Evolutionary conservation across 2,888 invertebrate species (phyloP), one percentile per base, ranked within the genome.

Genomic region (Mythimna vitellina): DNA sequence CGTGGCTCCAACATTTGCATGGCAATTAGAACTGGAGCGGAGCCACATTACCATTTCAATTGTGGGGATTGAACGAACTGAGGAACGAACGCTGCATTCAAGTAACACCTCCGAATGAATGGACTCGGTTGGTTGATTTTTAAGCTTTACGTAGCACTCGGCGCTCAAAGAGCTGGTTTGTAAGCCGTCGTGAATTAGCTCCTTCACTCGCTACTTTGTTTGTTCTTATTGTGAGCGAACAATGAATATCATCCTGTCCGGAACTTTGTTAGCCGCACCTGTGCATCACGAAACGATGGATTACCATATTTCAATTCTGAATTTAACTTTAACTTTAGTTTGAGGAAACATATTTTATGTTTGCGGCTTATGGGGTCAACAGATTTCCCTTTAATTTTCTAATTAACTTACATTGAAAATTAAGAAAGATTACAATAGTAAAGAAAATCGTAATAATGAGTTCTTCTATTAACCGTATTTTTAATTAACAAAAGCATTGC

Each of bases 31-130:
- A 87, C 83, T 81, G 88, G 80, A 85, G 84, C 85, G 82, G 89
- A 85, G 89, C 88, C 91, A 85, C 89, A 95, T 94, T 94, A 92
- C 92, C 94, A 95, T 94, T 94, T 95, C 94, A 94, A 93, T 94
- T 92, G 94, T 90, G 87, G 89, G 84, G 89, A 91, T 92, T 89
- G 91, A 92, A 89, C 87, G 89, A 86, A 87, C 84, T 85, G 82
- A 71, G 76, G 91, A 92, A 89, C 88, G 89, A 86, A 88, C 83
- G 86, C 82, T 81, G 81, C 82, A 83, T 82, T 82, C 85, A 82
- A 74, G 85, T 87, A 89, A 89, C 89, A 91, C 89, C 88, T 89
- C 84, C 76, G 73, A 82, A 70, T 88, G 87, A 89, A 89, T 89
- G 86, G 81, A 89, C 87, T 86, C 88, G 85, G 84, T 84, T 82